Base-by-base conservation (phyloP, 2,797 vertebrate genomes). In the Helostoma temminkii region DNA sequence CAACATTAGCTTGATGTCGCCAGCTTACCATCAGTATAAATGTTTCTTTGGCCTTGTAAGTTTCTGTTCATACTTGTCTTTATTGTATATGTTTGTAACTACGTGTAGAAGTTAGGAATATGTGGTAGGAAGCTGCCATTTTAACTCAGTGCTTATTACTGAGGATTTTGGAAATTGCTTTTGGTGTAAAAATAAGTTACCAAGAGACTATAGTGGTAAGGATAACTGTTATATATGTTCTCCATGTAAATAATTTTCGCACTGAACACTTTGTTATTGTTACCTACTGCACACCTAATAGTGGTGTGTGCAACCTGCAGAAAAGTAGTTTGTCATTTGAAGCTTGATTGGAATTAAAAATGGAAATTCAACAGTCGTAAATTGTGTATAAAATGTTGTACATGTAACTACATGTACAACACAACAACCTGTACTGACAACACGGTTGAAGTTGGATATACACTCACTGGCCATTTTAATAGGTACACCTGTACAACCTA, bases 1-100 rank as follows among this genome's bases (percentile, higher is more conserved):
- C 76, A 85, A 64, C 71, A 14, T 71, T 87, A 85, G 86, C 87
- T 24, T 45, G 41, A 77, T 69, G 67, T 84, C 71, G 74, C 72
- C 79, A 62, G 76, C 74, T 70, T 78, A 73, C 69, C 69, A 82
- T 19, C 82, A 46, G 24, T 42, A 56, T 66, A 48, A 10, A 65
- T 39, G 48, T 66, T 62, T 74, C 42, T 55, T 3, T 73, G 30
- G 60, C 22, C 66, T 39, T 59, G 88, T 90, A 84, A 87, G 87
- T 88, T 50, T 48, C 0, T 15, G 1, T 39, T 46, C 21, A 28
- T 30, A 25, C 15, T 36, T 55, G 3, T 41, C 3, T 41, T 55
- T 2, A 25, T 8, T 57, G 0, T 4, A 2, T 0, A 24, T 4
- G 12, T 76, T 58, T 41, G 3, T 19, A 34, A 52, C 24, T 28